Percentiles rank a stretch among this genome's conserved stretches.
These are phyloP conservation scores for Leptosomus discolor DNA, from an alignment of 2,113 vertebrate genomes.

Conservation along the genomic window DNA sequence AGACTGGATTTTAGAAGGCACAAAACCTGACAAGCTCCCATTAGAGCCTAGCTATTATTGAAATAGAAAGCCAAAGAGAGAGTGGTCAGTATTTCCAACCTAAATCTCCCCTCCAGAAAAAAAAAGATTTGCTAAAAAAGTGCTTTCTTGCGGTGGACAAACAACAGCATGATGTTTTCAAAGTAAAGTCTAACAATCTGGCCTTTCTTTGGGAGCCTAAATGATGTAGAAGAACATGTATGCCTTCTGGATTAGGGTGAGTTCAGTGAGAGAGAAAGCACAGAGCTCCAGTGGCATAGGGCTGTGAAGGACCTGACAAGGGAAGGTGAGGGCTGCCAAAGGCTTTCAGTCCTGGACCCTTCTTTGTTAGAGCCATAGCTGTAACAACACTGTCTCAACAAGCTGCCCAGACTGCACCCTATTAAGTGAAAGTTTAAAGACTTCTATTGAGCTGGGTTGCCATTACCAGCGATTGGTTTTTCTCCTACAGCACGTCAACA, in stretches of 20 bases:
- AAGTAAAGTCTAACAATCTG: neutral
- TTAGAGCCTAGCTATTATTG: neutral
- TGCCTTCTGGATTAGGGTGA: neutral
- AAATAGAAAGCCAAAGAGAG: neutral
- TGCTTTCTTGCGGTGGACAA: neutral
- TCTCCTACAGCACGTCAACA: neutral
- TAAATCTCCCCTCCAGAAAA: neutral
- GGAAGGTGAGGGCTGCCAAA: neutral
- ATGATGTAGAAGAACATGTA: accelerated
- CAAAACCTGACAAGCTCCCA: neutral
- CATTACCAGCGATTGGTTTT: neutral
- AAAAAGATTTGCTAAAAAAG: neutral
- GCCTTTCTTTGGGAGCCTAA: neutral
- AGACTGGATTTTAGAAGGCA: neutral
- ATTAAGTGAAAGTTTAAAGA: neutral
- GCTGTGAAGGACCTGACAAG: neutral
- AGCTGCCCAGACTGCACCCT: neutral
- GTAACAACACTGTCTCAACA: neutral
- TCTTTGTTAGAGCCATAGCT: neutral
- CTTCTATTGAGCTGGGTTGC: neutral
- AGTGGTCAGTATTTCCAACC: neutral
- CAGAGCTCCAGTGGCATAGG: neutral
- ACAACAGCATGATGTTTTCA: neutral
- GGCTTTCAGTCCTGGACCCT: neutral
- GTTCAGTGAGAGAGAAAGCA: neutral